These are phyloP conservation scores for Nestor notabilis DNA, from an alignment of 2,113 vertebrate species.

Conservation along the genomic window DNA sequence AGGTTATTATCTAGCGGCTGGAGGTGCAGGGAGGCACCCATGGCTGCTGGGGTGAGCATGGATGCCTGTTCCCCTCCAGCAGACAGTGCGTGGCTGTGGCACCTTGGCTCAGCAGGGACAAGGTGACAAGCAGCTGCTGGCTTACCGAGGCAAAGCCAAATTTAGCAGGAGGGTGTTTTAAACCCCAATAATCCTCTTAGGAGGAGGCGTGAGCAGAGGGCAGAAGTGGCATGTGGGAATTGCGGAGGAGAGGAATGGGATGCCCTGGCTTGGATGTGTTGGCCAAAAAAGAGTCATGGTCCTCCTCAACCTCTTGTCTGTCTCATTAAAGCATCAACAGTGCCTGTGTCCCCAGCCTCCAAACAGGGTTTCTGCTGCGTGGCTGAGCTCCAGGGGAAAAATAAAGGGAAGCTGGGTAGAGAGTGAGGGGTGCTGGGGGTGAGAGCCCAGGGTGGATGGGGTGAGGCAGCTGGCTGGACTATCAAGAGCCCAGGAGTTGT, in stretches of 20 bases:
- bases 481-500: neutral
- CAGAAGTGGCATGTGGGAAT: neutral
- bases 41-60: fast-evolving
- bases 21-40: neutral
- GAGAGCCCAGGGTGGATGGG: neutral
- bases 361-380: fast-evolving
- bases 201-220: neutral
- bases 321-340: neutral
- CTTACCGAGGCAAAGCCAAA: slow-evolving; percentile 7
- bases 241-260: fast-evolving
- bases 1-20: fast-evolving
- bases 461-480: neutral
- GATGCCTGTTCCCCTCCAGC: neutral
- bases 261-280: neutral
- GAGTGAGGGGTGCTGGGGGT: neutral
- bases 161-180: slow-evolving; percentile 47
- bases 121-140: neutral
- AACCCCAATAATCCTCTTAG: slow-evolving; percentile 6
- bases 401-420: neutral
- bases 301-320: neutral
- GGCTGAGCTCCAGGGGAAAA: fast-evolving
- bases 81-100: fast-evolving
- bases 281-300: fast-evolving
- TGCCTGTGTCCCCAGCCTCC: fast-evolving
- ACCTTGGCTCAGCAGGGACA: neutral